Percentiles rank a stretch among this genome's conserved stretches.
Conservation (phyloP, 2,888 invertebrate genomes). For the Adineta ricciae region DNA sequence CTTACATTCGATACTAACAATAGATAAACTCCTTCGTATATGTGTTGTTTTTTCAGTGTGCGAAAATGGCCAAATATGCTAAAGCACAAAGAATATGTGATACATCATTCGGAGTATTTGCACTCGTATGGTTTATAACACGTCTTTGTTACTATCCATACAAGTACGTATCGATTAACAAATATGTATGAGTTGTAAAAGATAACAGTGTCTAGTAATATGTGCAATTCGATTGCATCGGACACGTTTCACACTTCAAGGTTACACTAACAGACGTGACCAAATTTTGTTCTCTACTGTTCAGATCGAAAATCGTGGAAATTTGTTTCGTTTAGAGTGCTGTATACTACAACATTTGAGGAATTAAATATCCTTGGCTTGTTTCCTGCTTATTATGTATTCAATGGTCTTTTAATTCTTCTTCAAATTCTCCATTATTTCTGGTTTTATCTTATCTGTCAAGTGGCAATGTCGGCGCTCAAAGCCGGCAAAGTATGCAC, state of each 20-base stretch:
- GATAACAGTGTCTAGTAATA: too few species aligned
- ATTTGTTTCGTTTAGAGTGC: slow-evolving; percentile 57
- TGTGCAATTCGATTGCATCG: too few species aligned
- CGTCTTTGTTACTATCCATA: slow-evolving; percentile 76
- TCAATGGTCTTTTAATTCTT: slow-evolving; percentile 41
- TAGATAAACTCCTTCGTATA: too few species aligned
- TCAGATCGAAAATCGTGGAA: too few species aligned
- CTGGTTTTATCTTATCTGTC: slow-evolving; percentile 59
- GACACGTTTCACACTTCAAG: too few species aligned
- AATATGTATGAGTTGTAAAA: too few species aligned
- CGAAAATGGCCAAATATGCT: slow-evolving; percentile 85
- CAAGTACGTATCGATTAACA: slow-evolving; percentile 43
- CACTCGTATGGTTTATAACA: slow-evolving; percentile 78
- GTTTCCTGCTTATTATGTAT: slow-evolving; percentile 39
- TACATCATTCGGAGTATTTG: slow-evolving; percentile 73
- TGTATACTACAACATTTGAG: slow-evolving; percentile 67
- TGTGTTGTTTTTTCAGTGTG: slow-evolving; percentile 64
- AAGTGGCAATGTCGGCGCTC: slow-evolving; percentile 68
- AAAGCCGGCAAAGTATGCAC: slow-evolving; percentile 60
- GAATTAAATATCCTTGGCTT: slow-evolving; percentile 36
- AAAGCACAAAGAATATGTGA: slow-evolving; percentile 79
- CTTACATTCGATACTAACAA: neutral
- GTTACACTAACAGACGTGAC: too few species aligned
- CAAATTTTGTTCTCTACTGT: too few species aligned
- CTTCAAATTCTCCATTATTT: slow-evolving; percentile 43